Percentiles rank a stretch among this genome's conserved stretches.
These are phyloP conservation scores for Macrophya annulata DNA, from an alignment of 2,888 invertebrate genomes.

Conservation along the genomic window DNA sequence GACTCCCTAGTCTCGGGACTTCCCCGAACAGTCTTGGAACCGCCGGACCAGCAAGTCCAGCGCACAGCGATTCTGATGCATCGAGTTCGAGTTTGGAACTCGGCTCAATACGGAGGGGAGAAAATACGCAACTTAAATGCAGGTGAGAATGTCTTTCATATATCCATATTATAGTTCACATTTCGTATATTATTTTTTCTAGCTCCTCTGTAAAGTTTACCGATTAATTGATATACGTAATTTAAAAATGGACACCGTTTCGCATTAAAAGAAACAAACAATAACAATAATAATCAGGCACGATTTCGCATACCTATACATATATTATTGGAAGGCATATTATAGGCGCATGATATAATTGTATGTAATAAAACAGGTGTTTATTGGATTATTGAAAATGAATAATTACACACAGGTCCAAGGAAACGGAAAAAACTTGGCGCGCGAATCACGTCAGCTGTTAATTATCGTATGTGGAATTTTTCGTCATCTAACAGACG, in stretches of 20 bases:
- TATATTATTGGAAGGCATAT: too few relatives aligned
- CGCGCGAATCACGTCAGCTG: neutral
- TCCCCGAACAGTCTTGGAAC: conserved; percentile 68
- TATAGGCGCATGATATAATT: neutral
- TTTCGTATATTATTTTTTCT: neutral
- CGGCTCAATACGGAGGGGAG: conserved; percentile 74
- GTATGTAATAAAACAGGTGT: neutral
- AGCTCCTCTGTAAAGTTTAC: neutral
- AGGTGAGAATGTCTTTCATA: conserved; percentile 67
- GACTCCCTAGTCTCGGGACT: conserved; percentile 68
- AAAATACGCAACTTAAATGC: conserved; percentile 77
- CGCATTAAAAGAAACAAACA: neutral
- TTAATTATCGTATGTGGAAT: neutral
- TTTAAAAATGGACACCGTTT: neutral
- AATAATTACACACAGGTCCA: neutral
- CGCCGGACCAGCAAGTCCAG: conserved; percentile 75
- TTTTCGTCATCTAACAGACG: conserved; percentile 16
- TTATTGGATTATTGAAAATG: neutral
- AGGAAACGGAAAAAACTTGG: neutral
- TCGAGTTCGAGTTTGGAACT: conserved; percentile 77
- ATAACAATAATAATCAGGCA: neutral
- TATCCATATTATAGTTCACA: neutral
- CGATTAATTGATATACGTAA: neutral
- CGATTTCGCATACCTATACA: too few relatives aligned
- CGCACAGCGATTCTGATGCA: conserved; percentile 77